Evolutionary conservation across 2,113 vertebrate species (phyloP).

Genomic region (Xiphorhynchus elegans): DNA sequence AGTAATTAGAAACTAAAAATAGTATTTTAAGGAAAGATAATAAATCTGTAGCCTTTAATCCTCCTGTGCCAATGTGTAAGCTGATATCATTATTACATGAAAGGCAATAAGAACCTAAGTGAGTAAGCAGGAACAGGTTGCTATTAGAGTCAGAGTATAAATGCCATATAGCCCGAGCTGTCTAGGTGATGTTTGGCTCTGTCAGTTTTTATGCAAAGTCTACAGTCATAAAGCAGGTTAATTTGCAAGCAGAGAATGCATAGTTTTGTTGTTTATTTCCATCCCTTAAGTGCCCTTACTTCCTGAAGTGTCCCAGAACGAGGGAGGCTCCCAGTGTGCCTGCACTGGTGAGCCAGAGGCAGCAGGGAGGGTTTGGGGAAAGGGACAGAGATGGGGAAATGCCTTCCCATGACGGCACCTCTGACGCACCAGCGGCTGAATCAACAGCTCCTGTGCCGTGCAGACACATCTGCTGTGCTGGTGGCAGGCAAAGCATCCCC

Average conservation of each 20-base stretch:
- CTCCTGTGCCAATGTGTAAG: constrained; percentile 39
- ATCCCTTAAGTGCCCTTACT: not conserved
- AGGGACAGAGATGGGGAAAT: not conserved
- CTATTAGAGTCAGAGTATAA: not conserved
- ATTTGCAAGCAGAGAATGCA: not conserved
- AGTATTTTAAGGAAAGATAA: constrained; percentile 45
- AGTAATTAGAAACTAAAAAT: constrained; percentile 62
- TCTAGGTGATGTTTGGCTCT: not conserved
- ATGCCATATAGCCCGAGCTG: not conserved
- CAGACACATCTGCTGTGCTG: not conserved
- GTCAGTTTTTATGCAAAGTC: not conserved
- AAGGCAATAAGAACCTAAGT: not conserved
- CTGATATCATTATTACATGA: constrained; percentile 42
- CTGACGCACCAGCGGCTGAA: not conserved
- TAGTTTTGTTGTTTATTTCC: not conserved
- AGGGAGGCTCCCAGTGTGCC: not conserved
- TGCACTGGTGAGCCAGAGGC: not conserved
- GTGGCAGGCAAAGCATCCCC: not conserved
- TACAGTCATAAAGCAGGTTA: not conserved
- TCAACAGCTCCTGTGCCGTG: not conserved
- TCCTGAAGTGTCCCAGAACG: not conserved
- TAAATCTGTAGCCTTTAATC: constrained; percentile 54
- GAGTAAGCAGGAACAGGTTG: constrained; percentile 29
- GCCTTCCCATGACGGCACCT: not conserved
- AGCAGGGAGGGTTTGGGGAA: rapidly evolving